These are phyloP conservation scores for Pygoscelis antarcticus DNA, from an alignment of 2,113 vertebrate genomes.

Conservation along the genomic window DNA sequence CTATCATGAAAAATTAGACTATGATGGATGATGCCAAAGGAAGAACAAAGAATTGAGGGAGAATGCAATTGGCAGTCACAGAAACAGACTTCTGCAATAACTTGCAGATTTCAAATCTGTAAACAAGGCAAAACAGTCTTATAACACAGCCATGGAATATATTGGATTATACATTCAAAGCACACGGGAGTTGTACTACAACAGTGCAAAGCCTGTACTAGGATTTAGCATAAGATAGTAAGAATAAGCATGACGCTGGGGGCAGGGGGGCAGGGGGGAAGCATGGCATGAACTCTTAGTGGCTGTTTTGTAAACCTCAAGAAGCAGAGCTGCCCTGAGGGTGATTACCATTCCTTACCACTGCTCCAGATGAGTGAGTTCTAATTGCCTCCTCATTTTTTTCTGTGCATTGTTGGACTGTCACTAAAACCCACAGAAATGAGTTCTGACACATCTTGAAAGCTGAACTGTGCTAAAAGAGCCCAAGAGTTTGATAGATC, in stretches of 20 bases:
- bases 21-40: not conserved
- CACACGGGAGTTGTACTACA: not conserved
- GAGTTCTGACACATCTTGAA: not conserved
- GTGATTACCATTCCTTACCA: not conserved
- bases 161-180: not conserved
- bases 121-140: not conserved
- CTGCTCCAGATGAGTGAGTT: not conserved
- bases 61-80: not conserved
- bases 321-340: not conserved
- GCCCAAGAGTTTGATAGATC: not conserved
- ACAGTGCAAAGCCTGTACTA: not conserved
- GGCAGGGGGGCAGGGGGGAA: accelerated
- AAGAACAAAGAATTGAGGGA: not conserved
- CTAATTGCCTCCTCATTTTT: conserved; percentile 1
- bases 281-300: not conserved
- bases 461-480: not conserved
- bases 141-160: not conserved
- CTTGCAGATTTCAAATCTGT: not conserved
- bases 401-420: not conserved
- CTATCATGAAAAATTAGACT: not conserved
- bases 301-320: not conserved
- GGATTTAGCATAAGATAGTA: not conserved
- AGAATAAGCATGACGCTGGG: not conserved
- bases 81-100: not conserved
- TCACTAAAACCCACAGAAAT: not conserved